Base-by-base conservation (phyloP, 2,888 invertebrate species). In the Uropetala carovei region DNA sequence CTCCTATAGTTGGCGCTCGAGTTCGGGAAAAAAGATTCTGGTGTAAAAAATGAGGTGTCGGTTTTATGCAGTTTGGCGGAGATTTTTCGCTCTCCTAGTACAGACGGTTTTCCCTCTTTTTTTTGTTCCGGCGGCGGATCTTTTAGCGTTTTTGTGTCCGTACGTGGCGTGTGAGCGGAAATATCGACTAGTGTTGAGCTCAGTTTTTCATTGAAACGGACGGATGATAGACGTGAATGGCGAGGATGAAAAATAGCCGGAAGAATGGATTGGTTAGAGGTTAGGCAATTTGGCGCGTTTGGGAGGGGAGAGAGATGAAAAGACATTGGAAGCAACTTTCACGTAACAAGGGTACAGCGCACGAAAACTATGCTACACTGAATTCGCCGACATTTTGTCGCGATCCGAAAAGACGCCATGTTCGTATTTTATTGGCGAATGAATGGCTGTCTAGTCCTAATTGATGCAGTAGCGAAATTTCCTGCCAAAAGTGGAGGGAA, bases 221-320 rank as follows among this genome's bases (percentile, higher is more conserved):
- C 13, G 8, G 75, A 27, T 13, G 43, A 43, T 43, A 43, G 60
- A 60, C 14, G 22, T 68, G 18, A 22, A 68, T 18, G 68, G 68
- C n/a, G n/a, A 68, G 68, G 68, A 68, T 68, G n/a, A 68, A 68
- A 68, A 68, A 68, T 18, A 68, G 68, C n/a, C n/a, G 27, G 27
- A 75, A 13, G 7, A 18, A 75, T 75, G 75, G 75, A 75, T 75
- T 75, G 75, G 75, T 75, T 43, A 27, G 22, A 22, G 4, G 75
- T 75, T 22, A 75, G 27, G 8, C 22, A 75, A 27, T 11, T 18
- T n/a, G n/a, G n/a, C n/a, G n/a, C n/a, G 68, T 0, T 9, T n/a
- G 68, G 18, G 64, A 5, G 16, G 43, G 5, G 43, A 43, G 43
- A 43, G 5, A 43, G 3, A 43, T n/a, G 43, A 43, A 43, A 43